These are phyloP conservation scores for Lepidonotus clava DNA, from an alignment of 2,888 invertebrate species.

Conservation along the genomic window DNA sequence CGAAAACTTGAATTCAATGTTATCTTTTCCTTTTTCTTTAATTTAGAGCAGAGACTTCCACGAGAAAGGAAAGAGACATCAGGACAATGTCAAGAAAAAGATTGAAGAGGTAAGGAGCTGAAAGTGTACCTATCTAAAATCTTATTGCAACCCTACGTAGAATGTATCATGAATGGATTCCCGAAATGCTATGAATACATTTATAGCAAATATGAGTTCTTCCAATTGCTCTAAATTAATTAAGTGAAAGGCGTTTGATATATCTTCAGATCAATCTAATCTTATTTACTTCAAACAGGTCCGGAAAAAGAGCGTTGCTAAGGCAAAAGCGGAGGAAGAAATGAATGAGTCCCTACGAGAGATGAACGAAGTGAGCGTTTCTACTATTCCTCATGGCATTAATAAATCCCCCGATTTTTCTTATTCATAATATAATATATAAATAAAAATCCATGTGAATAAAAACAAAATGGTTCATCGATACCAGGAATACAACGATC, in stretches of 20 bases:
- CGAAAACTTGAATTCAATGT: too few species aligned
- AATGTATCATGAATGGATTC: too few species aligned
- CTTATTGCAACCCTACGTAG: neutral
- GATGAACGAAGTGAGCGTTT: conserved; percentile 87
- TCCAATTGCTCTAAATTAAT: too few species aligned
- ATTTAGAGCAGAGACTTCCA: conserved; percentile 94
- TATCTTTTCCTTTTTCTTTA: conserved; percentile 36
- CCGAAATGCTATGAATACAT: too few species aligned
- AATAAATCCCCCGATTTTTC: neutral
- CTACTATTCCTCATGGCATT: neutral
- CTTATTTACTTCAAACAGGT: too few species aligned
- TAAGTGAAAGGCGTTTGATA: too few species aligned
- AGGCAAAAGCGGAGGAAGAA: conserved; percentile 89
- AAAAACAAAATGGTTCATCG: too few species aligned
- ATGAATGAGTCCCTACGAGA: conserved; percentile 88
- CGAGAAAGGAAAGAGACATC: conserved; percentile 94
- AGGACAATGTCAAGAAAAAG: conserved; percentile 93
- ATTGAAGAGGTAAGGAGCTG: conserved; percentile 85
- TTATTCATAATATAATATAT: neutral
- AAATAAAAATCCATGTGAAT: too few species aligned
- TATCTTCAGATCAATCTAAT: too few species aligned
- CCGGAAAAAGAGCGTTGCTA: conserved; percentile 90
- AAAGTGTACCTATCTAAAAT: too few species aligned
- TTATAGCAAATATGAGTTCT: too few species aligned
- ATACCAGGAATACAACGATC: too few species aligned